Percentiles rank a stretch among this genome's conserved stretches.
Conservation (phyloP, 1,140 invertebrate genomes). For the Zophobas morio region DNA sequence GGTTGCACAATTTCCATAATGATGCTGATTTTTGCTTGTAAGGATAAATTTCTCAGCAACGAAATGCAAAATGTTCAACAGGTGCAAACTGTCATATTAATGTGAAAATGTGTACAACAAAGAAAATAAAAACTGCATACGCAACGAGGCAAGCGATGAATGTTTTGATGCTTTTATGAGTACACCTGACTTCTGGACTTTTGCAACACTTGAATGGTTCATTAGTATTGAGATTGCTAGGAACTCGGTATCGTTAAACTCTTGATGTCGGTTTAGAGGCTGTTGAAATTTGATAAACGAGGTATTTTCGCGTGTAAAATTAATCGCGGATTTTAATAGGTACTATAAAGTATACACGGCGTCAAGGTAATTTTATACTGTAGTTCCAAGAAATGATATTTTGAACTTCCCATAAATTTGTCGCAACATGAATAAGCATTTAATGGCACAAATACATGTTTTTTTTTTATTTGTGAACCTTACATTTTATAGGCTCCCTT, state of each 20-base stretch:
- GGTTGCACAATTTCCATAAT: conserved; percentile 29
- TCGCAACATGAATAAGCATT: neutral
- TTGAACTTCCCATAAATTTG: neutral
- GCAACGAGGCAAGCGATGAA: neutral
- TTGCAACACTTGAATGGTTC: conserved; percentile 13
- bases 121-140: conserved; percentile 1
- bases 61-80: conserved; percentile 18
- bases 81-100: conserved; percentile 36
- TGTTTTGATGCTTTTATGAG: neutral
- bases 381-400: neutral
- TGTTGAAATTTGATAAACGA: conserved; percentile 6
- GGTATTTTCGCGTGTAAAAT: neutral
- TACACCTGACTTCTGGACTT: conserved; percentile 20
- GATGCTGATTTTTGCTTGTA: conserved; percentile 21
- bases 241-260: neutral
- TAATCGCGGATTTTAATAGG: neutral
- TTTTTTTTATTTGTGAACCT: no score
- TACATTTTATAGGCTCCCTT: no score
- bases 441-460: neutral
- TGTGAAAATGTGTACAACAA: conserved; percentile 8
- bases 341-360: neutral
- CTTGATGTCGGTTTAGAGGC: neutral
- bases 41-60: conserved; percentile 17
- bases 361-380: neutral
- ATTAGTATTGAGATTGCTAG: conserved; percentile 18